Base-by-base conservation (phyloP, 2,888 invertebrate species). In the Macaria notata region DNA sequence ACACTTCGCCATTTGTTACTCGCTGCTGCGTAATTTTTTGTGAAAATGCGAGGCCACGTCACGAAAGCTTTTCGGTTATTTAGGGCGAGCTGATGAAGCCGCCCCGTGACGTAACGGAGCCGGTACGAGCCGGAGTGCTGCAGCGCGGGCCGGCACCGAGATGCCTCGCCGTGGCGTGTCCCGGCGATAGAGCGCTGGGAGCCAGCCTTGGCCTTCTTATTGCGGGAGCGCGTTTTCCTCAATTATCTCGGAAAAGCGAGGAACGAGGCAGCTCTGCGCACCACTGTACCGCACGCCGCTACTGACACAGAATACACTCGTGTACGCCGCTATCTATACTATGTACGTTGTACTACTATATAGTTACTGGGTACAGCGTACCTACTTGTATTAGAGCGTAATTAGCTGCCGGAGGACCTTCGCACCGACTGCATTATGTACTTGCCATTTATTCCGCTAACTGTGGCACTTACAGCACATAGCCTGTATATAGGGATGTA, bases 221-320 rank as follows among this genome's bases (percentile, higher is more conserved):
- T 46, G 9, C 42, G 30, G n/a, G 59, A 39, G 51, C 30, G 46
- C 39, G 4, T 59, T 59, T 59, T 59, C 59, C 59, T 59, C 59
- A 59, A 59, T 59, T 59, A 59, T 55, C 54, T 55, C 45, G 41
- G 48, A 42, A 51, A 58, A 54, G 44, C 42, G 46, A 49, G 59
- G 50, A 51, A 33, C 41, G 43, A 33, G 45, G 46, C 52, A 43
- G 31, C 48, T 19, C 19, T 19, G 19, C 19, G 19, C 19, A 19
- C 19, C 19, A 19, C 19, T 19, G 19, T 19, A 9, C 39, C 7
- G 31, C 6, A 43, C 42, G 49, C 49, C 41, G 49, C 43, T 9
- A 43, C 3, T 33, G 49, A 31, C 43, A 19, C 33, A 50, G 43
- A 19, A 31, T 46, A 46, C n/a, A 46, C 31, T 4, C 9, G 19